Evolutionary conservation across 2,797 vertebrate species (phyloP).

Genomic region (Squalus acanthias): DNA sequence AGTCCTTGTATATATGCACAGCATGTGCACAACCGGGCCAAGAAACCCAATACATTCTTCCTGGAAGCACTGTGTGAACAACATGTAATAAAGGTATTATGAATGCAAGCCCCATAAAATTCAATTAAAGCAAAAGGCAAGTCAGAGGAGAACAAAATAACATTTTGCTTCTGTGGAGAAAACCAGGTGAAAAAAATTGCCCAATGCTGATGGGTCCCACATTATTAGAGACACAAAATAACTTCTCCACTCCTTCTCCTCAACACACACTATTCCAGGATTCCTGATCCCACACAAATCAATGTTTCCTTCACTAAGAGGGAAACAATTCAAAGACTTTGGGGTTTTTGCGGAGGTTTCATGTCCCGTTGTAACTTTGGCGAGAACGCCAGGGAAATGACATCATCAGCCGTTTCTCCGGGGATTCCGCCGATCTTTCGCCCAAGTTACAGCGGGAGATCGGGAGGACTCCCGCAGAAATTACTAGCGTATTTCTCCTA

Average conservation of each 20-base stretch:
- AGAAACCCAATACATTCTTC: no score
- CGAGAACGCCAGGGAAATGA: not conserved
- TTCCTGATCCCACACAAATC: not conserved
- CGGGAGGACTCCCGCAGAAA: not conserved
- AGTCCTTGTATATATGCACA: not conserved
- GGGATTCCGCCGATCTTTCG: not conserved
- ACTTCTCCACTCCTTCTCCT: not conserved
- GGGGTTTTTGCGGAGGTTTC: not conserved
- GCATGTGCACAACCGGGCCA: not conserved
- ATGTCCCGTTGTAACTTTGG: not conserved
- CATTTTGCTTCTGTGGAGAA: not conserved
- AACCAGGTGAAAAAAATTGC: not conserved
- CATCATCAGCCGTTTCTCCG: not conserved
- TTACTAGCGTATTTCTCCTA: not conserved
- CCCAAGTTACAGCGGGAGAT: not conserved
- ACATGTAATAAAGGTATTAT: not conserved
- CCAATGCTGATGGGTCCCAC: not conserved
- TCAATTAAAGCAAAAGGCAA: not conserved
- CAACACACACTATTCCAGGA: not conserved
- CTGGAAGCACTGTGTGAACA: not conserved
- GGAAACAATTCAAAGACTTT: not conserved
- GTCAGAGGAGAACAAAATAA: not conserved
- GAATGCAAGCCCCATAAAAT: not conserved
- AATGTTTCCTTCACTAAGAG: not conserved
- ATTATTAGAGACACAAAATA: not conserved